Conservation (phyloP, 2,113 vertebrate species). For the Prionailurus viverrinus region DNA sequence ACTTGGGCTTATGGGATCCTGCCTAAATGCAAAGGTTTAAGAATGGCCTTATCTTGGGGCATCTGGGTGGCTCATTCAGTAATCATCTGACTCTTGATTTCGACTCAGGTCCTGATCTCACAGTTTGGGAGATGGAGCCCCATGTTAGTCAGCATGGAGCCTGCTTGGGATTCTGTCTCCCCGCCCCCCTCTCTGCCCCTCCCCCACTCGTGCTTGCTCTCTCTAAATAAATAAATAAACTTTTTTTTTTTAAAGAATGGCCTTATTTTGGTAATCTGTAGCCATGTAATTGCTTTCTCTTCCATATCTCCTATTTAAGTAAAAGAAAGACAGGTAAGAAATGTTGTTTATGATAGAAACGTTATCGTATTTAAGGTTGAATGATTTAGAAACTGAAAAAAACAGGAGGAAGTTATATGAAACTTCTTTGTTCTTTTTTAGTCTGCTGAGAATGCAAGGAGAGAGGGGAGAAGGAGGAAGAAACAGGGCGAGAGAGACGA, state of each 20-base stretch:
- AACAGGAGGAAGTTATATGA: background rate
- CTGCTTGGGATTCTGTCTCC: too few species aligned
- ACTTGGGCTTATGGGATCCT: background rate
- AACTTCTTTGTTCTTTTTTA: constrained; percentile 19
- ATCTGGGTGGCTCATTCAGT: too few species aligned
- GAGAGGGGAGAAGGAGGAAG: background rate
- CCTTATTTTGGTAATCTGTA: background rate
- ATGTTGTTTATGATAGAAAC: background rate
- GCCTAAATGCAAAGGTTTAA: background rate
- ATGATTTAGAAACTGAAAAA: constrained; percentile 42
- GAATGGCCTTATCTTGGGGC: background rate
- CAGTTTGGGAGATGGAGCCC: too few species aligned
- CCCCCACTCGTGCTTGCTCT: too few species aligned
- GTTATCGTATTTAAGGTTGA: background rate
- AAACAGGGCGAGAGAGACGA: background rate
- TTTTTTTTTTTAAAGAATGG: too few species aligned
- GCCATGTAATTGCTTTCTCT: background rate
- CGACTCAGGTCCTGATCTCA: too few species aligned
- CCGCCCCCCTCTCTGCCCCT: too few species aligned
- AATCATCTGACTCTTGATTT: too few species aligned
- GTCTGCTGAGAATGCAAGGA: background rate
- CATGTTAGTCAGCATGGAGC: too few species aligned
- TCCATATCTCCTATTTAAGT: background rate
- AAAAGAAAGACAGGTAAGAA: constrained; percentile 19
- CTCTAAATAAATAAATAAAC: too few species aligned